Evolutionary conservation across 2,888 invertebrate species (phyloP), one percentile per base, ranked within the genome.

Genomic region (Gisinianus flammeolus): DNA sequence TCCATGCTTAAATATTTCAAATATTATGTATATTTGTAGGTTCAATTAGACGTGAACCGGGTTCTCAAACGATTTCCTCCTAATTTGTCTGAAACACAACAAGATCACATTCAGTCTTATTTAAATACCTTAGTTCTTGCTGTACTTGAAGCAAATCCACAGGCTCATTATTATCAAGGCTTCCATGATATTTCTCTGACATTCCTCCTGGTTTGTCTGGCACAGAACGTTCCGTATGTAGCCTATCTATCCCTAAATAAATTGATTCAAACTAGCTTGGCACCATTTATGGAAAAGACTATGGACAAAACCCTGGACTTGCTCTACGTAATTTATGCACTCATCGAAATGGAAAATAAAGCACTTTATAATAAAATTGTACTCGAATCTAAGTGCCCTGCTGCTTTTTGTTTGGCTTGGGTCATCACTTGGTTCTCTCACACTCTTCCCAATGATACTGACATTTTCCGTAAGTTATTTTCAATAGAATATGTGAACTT

Each of bases 361-460:
- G 70, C 52, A 0, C 62, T 84, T 24, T 84, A 75, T 72, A 75
- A 82, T 28, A 83, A 84, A 79, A 84, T 84, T 72, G 83, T 79
- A 8, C 64, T 82, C 30, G 83, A 83, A 12, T 77, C 78, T 19
- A 81, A 82, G 73, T 84, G 83, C 70, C 84, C 84, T 10, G 80
- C 81, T 66, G 84, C 81, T 8, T 83, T 84, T 73, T 82, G 80
- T 44, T 35, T 35, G 35, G 81, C 84, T 6, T 84, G 84, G 84
- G 83, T 84, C 22, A 80, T 84, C 2, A 84, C 84, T 12, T 84
- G 84, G 84, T 84, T 83, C 70, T 81, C 83, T n/a, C 84, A 84
- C 44, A 84, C 83, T 0, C 72, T 84, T 30, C 83, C 84, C 0
- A 80, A 81, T 64, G 84, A 84, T 72, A 82, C 81, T 2, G 84